Percentiles rank a stretch among this genome's conserved stretches.
These are phyloP conservation scores for Columba guinea DNA, from an alignment of 2,797 vertebrate species.

Conservation along the genomic window DNA sequence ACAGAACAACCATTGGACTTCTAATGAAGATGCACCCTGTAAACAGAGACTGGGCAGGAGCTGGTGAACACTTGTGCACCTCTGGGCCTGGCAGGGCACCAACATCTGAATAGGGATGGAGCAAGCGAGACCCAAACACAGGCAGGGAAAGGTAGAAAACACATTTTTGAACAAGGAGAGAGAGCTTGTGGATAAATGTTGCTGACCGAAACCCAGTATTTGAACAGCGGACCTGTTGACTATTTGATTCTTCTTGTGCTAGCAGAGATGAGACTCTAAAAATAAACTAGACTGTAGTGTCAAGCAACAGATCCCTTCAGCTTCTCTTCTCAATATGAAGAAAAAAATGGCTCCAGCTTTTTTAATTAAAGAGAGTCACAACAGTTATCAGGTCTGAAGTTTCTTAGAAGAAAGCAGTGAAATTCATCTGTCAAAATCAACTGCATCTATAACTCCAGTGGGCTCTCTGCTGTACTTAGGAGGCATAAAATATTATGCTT, in stretches of 20 bases:
- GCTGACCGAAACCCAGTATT: not conserved
- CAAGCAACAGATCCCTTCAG: not conserved
- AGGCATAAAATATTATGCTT: not conserved
- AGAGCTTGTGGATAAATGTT: not conserved
- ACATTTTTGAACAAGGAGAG: not conserved
- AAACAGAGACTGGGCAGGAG: not conserved
- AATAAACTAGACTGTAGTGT: not conserved
- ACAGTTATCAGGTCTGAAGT: not conserved
- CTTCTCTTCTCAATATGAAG: not conserved
- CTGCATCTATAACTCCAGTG: not conserved
- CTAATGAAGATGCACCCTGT: not conserved
- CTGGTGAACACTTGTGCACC: not conserved
- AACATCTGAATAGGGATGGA: not conserved
- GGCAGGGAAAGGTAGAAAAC: not conserved
- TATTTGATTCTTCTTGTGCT: not conserved
- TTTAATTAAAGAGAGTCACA: constrained; percentile 12
- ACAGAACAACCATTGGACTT: not conserved
- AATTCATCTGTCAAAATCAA: not conserved
- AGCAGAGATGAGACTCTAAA: not conserved
- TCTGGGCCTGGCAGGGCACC: not conserved
- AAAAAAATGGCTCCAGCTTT: not conserved
- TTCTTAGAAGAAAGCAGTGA: constrained; percentile 4
- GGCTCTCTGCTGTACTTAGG: not conserved
- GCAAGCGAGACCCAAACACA: not conserved
- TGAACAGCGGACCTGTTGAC: not conserved